Conservation (phyloP, 2,797 vertebrate genomes). For the Lacerta viridis region DNA sequence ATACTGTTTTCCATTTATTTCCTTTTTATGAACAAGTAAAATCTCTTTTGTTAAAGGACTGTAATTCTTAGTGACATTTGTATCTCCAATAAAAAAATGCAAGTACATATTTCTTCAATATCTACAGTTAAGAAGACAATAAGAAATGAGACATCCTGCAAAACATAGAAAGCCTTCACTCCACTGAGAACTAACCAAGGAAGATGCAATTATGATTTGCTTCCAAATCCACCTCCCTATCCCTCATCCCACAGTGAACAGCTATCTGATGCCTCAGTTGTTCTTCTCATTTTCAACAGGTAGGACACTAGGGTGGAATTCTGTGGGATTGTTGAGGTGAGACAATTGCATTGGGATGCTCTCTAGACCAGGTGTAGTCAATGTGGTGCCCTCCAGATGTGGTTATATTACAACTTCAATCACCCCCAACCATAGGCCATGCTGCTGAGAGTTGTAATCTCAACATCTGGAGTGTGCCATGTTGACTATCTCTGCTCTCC, state of each 20-base stretch:
- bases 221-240: not conserved
- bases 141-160: constrained; percentile 23
- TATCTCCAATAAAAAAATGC: not conserved
- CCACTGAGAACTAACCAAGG: not conserved
- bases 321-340: not conserved
- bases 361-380: not conserved
- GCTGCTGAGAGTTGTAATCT: too few species aligned
- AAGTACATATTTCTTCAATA: not conserved
- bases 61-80: not conserved
- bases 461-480: too few species aligned
- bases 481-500: too few species aligned
- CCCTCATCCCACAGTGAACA: not conserved
- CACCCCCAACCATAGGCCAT: too few species aligned
- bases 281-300: not conserved
- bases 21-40: not conserved
- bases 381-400: not conserved
- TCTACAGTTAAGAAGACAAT: constrained; percentile 27
- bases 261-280: constrained; percentile 3
- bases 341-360: not conserved
- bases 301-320: not conserved
- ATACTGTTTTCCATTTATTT: constrained; percentile 11
- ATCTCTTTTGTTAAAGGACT: not conserved
- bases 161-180: not conserved
- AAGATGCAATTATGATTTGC: not conserved
- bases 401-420: too few species aligned